Percentiles rank a stretch among this genome's conserved stretches.
phyloP scores from a whole-genome alignment of 2,888 invertebrate species.

The Caradrina clavipalpis region DNA sequence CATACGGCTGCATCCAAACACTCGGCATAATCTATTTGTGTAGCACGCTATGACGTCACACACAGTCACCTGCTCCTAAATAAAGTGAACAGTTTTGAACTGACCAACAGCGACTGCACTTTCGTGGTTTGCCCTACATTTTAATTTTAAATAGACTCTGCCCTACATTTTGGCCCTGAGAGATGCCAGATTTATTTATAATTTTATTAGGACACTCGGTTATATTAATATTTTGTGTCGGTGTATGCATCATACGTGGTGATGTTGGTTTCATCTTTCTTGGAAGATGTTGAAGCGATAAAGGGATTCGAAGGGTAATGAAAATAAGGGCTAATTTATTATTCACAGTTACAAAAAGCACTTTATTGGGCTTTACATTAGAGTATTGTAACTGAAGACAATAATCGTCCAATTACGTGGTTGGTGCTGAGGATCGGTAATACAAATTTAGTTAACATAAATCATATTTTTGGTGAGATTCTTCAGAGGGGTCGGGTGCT shows the following conservation, averaged over 20 bases:
- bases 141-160: constrained; percentile 68
- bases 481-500: too few relatives aligned
- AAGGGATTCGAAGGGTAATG: neutral
- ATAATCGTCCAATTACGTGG: too few relatives aligned
- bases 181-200: constrained; percentile 61
- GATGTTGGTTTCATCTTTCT: constrained; percentile 26
- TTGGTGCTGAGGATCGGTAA: neutral
- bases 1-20: constrained; percentile 28
- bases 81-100: constrained; percentile 48
- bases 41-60: constrained; percentile 50
- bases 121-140: constrained; percentile 61
- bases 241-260: neutral
- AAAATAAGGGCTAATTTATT: neutral
- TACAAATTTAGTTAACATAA: neutral
- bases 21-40: constrained; percentile 21
- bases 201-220: constrained; percentile 40
- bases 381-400: too few relatives aligned
- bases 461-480: too few relatives aligned
- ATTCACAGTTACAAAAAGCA: neutral
- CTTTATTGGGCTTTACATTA: neutral
- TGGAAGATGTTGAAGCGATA: neutral
- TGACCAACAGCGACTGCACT: constrained; percentile 43
- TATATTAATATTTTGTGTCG: constrained; percentile 32
- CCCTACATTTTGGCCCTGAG: constrained; percentile 66
- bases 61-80: constrained; percentile 51